These are phyloP conservation scores for Choloepus didactylus DNA, from an alignment of 2,797 vertebrate genomes.

Conservation along the genomic window DNA sequence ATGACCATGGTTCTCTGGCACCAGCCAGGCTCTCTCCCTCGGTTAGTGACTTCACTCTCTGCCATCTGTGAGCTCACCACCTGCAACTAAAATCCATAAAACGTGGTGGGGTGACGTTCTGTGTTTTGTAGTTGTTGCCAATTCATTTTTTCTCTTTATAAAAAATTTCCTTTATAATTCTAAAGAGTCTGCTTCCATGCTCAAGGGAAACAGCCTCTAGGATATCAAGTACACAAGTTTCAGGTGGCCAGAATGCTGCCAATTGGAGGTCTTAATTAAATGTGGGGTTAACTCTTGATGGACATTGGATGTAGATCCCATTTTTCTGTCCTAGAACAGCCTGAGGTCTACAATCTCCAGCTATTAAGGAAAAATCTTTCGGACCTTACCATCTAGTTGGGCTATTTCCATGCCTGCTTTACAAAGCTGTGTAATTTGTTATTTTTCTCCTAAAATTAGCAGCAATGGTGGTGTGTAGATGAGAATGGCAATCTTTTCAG, in stretches of 20 bases:
- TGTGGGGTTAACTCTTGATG: background rate
- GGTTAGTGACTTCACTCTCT: constrained; percentile 36
- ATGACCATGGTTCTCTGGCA: constrained; percentile 64
- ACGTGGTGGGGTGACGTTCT: constrained; percentile 61
- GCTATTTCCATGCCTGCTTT: background rate
- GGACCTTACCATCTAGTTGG: background rate
- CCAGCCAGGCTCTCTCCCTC: background rate
- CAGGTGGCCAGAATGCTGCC: background rate
- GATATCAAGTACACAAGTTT: background rate
- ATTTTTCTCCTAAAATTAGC: background rate
- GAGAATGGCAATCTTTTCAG: background rate
- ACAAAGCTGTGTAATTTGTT: background rate
- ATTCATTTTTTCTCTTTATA: background rate
- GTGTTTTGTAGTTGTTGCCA: constrained; percentile 62
- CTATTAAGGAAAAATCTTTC: background rate
- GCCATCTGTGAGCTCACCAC: constrained; percentile 45
- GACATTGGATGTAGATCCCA: background rate
- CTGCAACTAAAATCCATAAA: constrained; percentile 69
- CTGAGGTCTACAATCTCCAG: background rate
- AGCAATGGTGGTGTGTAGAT: background rate
- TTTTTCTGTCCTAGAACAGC: background rate
- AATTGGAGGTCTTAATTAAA: background rate
- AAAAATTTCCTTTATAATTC: constrained; percentile 28
- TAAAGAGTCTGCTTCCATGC: constrained; percentile 21
- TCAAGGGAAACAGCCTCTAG: background rate